phyloP scores from a whole-genome alignment of 2,888 invertebrate genomes.

The Noctua janthe region DNA sequence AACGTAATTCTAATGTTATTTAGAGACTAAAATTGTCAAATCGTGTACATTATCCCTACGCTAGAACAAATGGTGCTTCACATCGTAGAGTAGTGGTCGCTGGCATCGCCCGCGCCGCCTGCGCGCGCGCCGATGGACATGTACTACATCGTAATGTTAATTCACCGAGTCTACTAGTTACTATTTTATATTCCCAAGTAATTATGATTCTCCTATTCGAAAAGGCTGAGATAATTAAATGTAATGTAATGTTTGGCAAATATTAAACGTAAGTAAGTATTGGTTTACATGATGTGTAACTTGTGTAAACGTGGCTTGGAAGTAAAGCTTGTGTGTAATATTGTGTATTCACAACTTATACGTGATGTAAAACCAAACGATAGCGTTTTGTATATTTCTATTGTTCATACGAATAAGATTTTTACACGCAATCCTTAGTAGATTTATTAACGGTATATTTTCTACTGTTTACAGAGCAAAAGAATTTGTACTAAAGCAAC shows the following conservation, averaged over 20 bases:
- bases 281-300: conserved; percentile 78
- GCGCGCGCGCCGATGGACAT: conserved; percentile 63
- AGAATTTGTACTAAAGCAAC: conserved; percentile 63
- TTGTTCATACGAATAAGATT: conserved; percentile 83
- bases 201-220: conserved; percentile 89
- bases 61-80: conserved; percentile 91
- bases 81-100: conserved; percentile 84
- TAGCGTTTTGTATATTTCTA: conserved; percentile 89
- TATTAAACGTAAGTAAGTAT: conserved; percentile 78
- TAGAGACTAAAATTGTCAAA: conserved; percentile 88
- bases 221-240: conserved; percentile 89
- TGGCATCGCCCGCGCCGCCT: conserved; percentile 66
- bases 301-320: conserved; percentile 56
- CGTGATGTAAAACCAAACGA: conserved; percentile 83
- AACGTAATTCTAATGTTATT: conserved; percentile 85
- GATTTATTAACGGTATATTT: conserved; percentile 85
- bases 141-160: conserved; percentile 81
- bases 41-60: conserved; percentile 90
- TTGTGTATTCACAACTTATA: conserved; percentile 73
- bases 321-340: conserved; percentile 63
- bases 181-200: conserved; percentile 88
- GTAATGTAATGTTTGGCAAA: conserved; percentile 87
- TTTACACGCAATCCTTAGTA: conserved; percentile 85
- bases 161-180: conserved; percentile 88
- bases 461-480: conserved; percentile 80